phyloP scores from a whole-genome alignment of 2,113 vertebrate species.

The Dicerorhinus sumatrensis region DNA sequence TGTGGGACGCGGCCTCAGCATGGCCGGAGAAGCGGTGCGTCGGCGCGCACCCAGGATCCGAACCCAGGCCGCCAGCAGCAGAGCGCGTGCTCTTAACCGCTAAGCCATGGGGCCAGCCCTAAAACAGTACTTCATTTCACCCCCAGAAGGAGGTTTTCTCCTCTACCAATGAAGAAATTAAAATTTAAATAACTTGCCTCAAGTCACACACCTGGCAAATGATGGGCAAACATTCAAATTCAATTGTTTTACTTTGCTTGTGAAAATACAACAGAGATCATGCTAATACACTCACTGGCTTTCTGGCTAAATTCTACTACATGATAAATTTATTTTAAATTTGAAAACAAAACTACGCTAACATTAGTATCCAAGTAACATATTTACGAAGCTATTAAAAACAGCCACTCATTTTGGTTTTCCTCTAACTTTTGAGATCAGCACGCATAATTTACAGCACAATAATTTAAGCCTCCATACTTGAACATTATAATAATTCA shows the following conservation, averaged over 20 bases:
- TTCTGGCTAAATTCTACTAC: not conserved
- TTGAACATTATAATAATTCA: not conserved
- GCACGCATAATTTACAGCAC: not conserved
- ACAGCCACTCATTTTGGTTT: not conserved
- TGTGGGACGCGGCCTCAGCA: too few relatives aligned
- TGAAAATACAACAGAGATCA: not conserved
- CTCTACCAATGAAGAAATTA: constrained; percentile 4
- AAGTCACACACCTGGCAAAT: not conserved
- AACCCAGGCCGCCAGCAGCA: too few relatives aligned
- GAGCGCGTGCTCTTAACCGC: too few relatives aligned
- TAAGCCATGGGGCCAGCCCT: too few relatives aligned
- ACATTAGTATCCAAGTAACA: not conserved
- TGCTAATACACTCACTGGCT: not conserved
- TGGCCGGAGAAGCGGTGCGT: too few relatives aligned
- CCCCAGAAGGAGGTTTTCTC: not conserved
- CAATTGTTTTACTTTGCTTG: not conserved
- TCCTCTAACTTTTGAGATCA: not conserved
- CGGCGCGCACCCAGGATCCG: too few relatives aligned
- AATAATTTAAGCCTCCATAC: not conserved
- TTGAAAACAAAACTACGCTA: not conserved
- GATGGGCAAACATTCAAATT: not conserved
- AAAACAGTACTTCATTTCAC: not conserved
- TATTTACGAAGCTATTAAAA: not conserved
- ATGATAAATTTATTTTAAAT: constrained; percentile 15
- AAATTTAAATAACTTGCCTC: not conserved